These are phyloP conservation scores for Hirtodrosophila duncani DNA, from an alignment of 2,888 invertebrate species.

Conservation along the genomic window DNA sequence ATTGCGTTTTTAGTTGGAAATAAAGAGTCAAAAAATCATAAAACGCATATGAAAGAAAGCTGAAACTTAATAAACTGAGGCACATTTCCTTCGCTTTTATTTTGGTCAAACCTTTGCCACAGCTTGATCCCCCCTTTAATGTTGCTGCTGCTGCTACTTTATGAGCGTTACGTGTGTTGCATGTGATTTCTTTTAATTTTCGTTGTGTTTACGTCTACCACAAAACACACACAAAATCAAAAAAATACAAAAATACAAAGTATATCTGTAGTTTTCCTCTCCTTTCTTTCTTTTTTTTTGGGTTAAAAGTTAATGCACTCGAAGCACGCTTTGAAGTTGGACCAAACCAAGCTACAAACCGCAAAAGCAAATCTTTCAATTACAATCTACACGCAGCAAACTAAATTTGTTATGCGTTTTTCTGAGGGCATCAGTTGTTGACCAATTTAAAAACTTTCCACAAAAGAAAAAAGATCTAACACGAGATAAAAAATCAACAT, in stretches of 20 bases:
- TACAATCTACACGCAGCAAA: slow-evolving; percentile 40
- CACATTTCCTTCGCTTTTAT: slow-evolving; percentile 13
- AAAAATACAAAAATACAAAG: slow-evolving; percentile 12
- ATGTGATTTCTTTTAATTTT: slow-evolving; percentile 68
- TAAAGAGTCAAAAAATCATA: slow-evolving; percentile 46
- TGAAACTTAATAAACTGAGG: no score
- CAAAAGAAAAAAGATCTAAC: no score
- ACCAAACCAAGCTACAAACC: no score
- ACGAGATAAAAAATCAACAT: no score
- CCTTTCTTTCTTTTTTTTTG: slow-evolving; percentile 28
- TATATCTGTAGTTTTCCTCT: slow-evolving; percentile 11
- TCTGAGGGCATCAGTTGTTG: no score
- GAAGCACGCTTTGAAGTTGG: slow-evolving; percentile 47
- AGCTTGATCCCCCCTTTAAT: background rate
- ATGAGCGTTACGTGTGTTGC: slow-evolving; percentile 60
- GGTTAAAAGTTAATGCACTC: slow-evolving; percentile 61
- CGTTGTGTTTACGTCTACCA: slow-evolving; percentile 43
- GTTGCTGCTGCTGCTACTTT: slow-evolving; percentile 26
- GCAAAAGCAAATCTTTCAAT: slow-evolving; percentile 45
- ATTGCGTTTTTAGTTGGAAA: slow-evolving; percentile 58
- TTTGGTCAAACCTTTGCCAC: no score
- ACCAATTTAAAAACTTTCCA: no score
- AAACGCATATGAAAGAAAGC: slow-evolving; percentile 55
- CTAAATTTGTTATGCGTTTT: slow-evolving; percentile 5
- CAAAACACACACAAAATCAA: slow-evolving; percentile 32